Conservation (phyloP, 2,113 vertebrate species). For the Nesogale talazaci region DNA sequence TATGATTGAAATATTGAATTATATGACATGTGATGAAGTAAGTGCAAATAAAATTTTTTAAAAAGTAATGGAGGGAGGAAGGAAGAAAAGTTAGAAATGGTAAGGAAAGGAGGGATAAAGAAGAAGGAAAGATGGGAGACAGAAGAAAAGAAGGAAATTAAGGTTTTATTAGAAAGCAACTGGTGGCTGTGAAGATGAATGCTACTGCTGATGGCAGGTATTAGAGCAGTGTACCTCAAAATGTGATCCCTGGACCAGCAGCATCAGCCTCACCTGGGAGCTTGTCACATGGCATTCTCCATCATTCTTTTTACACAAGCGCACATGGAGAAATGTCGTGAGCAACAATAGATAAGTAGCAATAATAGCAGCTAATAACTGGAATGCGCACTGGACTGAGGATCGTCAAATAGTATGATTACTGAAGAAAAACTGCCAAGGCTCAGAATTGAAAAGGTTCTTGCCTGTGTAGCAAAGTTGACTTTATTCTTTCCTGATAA, state of each 20-base stretch:
- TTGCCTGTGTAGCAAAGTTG: too few species aligned
- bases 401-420: not conserved
- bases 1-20: too few species aligned
- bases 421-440: not conserved
- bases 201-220: not conserved
- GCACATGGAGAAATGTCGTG: too few species aligned
- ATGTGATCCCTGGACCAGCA: not conserved
- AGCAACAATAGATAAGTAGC: not conserved
- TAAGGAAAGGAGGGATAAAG: too few species aligned
- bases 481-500: too few species aligned
- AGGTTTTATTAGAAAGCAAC: not conserved
- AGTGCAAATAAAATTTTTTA: too few species aligned
- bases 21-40: too few species aligned
- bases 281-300: not conserved
- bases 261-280: not conserved
- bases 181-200: not conserved
- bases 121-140: too few species aligned
- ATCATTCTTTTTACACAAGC: too few species aligned
- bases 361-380: not conserved
- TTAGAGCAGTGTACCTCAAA: slow-evolving; percentile 17
- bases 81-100: not conserved
- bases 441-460: too few species aligned
- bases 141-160: not conserved
- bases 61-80: not conserved
- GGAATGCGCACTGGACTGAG: not conserved